Base-by-base conservation (phyloP, 2,113 vertebrate genomes). In the Sinocyclocheilus maitianheensis region DNA sequence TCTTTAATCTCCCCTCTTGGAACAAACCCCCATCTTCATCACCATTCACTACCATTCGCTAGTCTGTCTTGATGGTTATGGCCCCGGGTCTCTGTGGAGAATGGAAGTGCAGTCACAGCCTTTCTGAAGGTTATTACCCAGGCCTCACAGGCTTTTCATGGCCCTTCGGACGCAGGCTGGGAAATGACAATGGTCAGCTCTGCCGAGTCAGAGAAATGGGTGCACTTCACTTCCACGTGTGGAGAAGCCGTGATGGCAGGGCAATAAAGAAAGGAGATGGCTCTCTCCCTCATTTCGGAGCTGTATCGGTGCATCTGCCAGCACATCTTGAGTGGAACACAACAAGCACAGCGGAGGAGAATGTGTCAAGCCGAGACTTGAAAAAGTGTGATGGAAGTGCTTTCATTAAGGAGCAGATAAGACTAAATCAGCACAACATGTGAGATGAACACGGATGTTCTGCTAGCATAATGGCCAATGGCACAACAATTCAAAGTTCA, bases 151-250 rank as follows among this genome's bases (percentile, higher is more conserved):
- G 87, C 90, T 89, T 90, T 93, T 93, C 91, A 94, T 79, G 72
- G 90, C 91, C 90, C 89, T 89, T 89, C 86, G 81, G 87, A 93
- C 91, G 85, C 90, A 84, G 74, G 87, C 89, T 90, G 89, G 91
- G 91, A 93, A 93, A 94, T 93, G 92, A 94, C 94, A 94, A 92
- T 93, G 93, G 93, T 91, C 94, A 92, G 92, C 89, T 94, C 92
- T 92, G 93, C 93, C 67, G 92, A 94, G 92, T 92, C 88, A 90
- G 90, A 91, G 92, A 91, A 94, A 94, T 93, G 90, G 92, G 88
- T 92, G 91, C 89, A 90, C 91, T 89, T 91, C 91, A 93, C 94
- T 93, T 92, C 24, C 90, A 92, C 88, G 90, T 88, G 90, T 90
- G 83, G 90, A 92, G 90, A 91, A 92, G 91, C 91, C 90, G 91